phyloP scores from a whole-genome alignment of 2,113 vertebrate species.

The Ptyas mucosa region DNA sequence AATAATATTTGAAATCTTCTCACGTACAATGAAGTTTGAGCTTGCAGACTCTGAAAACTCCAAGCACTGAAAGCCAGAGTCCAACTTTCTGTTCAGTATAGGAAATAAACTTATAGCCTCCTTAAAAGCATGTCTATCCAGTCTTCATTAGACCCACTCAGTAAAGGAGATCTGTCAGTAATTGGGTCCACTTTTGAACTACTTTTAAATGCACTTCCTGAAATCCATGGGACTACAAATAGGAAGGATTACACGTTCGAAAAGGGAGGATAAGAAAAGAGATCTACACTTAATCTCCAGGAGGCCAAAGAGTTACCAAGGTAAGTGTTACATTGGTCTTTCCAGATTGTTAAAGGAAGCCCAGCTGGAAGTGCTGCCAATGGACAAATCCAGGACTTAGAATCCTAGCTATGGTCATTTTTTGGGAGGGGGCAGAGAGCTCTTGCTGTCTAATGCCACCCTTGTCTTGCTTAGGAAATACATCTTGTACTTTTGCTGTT shows the following conservation, averaged over 20 bases:
- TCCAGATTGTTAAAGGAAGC: neutral
- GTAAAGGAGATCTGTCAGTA: neutral
- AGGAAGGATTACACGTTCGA: neutral
- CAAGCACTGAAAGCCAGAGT: neutral
- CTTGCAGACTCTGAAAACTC: neutral
- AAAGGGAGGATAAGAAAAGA: neutral
- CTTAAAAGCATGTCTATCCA: neutral
- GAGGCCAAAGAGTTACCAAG: neutral
- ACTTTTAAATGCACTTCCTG: neutral
- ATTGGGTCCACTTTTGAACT: neutral
- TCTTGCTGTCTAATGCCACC: neutral
- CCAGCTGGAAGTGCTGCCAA: neutral
- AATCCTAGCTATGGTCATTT: neutral
- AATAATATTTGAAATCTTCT: neutral
- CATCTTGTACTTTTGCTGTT: neutral
- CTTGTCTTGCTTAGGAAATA: neutral
- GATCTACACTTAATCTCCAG: neutral
- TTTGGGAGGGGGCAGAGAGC: fast-evolving
- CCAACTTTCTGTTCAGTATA: neutral
- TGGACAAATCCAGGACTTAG: neutral
- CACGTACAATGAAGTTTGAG: neutral
- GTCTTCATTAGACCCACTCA: neutral
- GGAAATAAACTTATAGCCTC: neutral
- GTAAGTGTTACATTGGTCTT: neutral
- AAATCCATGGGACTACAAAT: neutral